phyloP scores from a whole-genome alignment of 2,113 vertebrate genomes.

The Entosphenus tridentatus region DNA sequence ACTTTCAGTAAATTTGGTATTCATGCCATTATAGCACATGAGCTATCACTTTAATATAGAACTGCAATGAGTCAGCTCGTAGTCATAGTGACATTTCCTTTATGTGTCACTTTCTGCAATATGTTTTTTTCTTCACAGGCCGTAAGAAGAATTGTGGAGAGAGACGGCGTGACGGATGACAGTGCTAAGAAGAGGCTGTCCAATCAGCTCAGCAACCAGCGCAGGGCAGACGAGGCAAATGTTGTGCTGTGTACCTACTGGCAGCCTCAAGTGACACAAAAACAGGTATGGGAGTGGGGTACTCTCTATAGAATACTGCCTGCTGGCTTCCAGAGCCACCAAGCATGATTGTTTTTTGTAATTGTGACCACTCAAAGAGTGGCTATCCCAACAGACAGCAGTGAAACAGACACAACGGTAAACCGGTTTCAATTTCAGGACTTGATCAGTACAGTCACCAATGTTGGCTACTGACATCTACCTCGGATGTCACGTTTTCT shows the following conservation, averaged over 20 bases:
- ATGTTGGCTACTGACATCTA: no score
- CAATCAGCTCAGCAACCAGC: constrained; percentile 1
- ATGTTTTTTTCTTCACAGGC: background rate
- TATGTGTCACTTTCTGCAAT: background rate
- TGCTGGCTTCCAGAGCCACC: no score
- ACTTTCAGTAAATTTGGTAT: background rate
- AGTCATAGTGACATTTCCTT: background rate
- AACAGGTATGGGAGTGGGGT: background rate
- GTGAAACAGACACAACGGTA: no score
- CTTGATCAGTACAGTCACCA: no score
- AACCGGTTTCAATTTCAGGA: no score
- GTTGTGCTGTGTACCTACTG: constrained; percentile 3
- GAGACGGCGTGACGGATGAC: constrained; percentile 1
- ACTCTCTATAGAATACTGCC: no score
- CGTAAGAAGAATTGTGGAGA: background rate
- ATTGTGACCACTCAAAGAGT: no score
- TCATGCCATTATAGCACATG: background rate
- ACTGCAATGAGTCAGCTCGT: background rate
- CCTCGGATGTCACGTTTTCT: no score
- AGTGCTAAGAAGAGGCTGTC: background rate
- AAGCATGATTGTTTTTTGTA: no score
- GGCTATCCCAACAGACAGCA: no score
- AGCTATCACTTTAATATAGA: background rate
- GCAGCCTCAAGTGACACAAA: constrained; percentile 5
- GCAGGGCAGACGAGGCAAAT: background rate